Conservation (phyloP, 2,797 vertebrate species). For the Dryobates pubescens region DNA sequence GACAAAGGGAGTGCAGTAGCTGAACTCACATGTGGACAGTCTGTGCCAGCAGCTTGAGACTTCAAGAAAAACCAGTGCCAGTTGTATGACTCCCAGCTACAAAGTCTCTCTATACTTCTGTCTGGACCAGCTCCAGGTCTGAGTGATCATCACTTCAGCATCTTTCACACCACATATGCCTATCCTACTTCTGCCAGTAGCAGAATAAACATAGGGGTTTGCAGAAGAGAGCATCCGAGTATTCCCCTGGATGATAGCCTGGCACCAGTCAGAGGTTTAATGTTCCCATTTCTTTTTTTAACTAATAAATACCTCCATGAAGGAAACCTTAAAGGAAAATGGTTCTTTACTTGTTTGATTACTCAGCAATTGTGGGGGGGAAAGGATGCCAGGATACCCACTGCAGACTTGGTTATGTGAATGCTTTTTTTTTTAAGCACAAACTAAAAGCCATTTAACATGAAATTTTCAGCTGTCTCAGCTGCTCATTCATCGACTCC, state of each 20-base stretch:
- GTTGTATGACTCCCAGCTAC: background rate
- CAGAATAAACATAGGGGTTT: background rate
- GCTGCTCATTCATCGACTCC: background rate
- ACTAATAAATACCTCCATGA: background rate
- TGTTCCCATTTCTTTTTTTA: background rate
- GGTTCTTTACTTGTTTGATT: background rate
- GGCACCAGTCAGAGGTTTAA: background rate
- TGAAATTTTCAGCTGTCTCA: background rate
- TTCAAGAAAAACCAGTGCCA: background rate
- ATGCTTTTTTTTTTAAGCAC: background rate
- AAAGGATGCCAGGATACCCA: background rate
- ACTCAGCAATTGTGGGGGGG: background rate
- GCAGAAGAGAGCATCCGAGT: background rate
- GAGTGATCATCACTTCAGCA: background rate
- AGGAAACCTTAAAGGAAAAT: background rate
- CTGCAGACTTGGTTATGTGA: background rate
- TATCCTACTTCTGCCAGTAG: background rate
- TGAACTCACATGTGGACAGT: background rate
- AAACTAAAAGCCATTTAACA: background rate
- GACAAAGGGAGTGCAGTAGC: background rate
- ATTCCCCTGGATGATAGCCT: background rate
- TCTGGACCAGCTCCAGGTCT: background rate
- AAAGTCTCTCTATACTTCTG: background rate
- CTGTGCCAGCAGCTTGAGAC: background rate
- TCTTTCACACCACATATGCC: background rate